Evolutionary conservation across 92 coral and sea anemone species (phyloP).

Genomic region (Porites evermanni): DNA sequence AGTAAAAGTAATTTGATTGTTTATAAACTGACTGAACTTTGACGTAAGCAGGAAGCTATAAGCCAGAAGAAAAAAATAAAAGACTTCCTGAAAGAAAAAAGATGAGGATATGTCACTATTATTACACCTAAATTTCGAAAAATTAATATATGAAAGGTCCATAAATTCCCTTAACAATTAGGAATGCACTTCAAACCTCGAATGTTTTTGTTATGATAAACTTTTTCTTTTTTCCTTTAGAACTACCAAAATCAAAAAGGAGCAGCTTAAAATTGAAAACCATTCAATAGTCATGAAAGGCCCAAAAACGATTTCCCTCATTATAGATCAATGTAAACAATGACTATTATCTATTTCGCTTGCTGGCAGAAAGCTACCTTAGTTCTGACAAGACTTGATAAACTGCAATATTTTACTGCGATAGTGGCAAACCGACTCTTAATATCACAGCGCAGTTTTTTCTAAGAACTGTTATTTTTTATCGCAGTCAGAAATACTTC

Average conservation of each 20-base stretch:
- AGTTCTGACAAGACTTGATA: background rate
- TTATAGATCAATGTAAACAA: background rate
- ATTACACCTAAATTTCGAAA: no score
- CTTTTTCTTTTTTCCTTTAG: background rate
- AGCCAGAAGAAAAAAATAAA: background rate
- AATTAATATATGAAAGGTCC: no score
- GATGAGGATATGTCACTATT: background rate
- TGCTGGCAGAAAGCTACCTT: background rate
- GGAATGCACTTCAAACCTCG: background rate
- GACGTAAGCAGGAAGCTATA: background rate
- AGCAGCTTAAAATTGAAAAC: background rate
- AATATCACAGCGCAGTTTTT: background rate
- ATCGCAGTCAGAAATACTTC: background rate
- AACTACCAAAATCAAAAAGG: background rate
- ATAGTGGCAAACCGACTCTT: conserved; percentile 5
- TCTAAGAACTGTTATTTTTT: background rate
- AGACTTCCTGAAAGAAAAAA: background rate
- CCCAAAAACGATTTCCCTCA: background rate
- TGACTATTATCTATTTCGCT: background rate
- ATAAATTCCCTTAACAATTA: background rate
- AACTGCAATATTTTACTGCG: conserved; percentile 9
- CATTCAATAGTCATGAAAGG: background rate
- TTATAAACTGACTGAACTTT: background rate
- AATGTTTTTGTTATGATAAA: background rate
- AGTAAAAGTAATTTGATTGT: background rate